Evolutionary conservation across 2,113 vertebrate genomes (phyloP).

Genomic region (Dicerorhinus sumatrensis): DNA sequence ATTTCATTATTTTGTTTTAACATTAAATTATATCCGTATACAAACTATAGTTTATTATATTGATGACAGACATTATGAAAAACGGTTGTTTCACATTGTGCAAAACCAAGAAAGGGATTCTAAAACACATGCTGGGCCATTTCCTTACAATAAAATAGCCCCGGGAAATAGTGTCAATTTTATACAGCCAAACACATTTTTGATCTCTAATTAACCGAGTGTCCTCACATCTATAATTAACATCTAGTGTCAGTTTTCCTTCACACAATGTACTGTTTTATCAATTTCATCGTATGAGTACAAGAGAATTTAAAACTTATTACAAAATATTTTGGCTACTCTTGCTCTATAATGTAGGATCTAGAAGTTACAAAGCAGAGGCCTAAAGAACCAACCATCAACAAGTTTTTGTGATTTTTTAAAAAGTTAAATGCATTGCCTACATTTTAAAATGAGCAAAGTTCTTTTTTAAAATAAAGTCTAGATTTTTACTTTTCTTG

Average conservation of each 20-base stretch:
- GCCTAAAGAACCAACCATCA: background rate
- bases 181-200: background rate
- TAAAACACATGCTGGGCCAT: background rate
- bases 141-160: background rate
- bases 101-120: background rate
- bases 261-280: background rate
- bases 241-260: background rate
- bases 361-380: background rate
- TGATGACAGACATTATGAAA: background rate
- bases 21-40: background rate
- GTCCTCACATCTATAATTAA: background rate
- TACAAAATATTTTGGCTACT: background rate
- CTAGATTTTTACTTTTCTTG: background rate
- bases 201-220: background rate
- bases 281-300: background rate
- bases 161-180: background rate
- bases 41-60: background rate
- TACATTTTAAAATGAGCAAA: background rate
- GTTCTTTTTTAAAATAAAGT: background rate
- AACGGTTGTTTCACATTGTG: background rate
- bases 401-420: background rate
- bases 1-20: background rate
- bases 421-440: background rate
- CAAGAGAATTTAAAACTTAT: background rate
- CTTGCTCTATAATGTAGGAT: background rate